Evolutionary conservation across 2,888 invertebrate species (phyloP), one percentile per base, ranked within the genome.

Genomic region (Drosophila neonasuta): DNA sequence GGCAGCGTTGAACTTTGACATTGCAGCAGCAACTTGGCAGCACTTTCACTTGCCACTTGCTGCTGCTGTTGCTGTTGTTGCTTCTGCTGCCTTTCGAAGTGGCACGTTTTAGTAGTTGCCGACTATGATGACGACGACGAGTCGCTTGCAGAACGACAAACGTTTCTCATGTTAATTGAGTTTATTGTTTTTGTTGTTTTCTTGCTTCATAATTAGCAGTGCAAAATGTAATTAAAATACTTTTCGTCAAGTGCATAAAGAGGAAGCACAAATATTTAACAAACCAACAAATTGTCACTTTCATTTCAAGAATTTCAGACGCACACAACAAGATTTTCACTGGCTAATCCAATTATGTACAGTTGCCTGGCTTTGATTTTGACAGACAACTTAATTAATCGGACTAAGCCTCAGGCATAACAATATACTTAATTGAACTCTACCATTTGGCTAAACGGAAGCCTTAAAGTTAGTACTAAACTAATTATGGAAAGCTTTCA

Each of bases 1-100:
- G 41, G 36, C 17, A 30, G 42, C 30, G 52, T 42, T 77, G 87
- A 86, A 77, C 81, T 85, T 78, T 81, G 86, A 81, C 86, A 72
- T 63, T 70, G 71, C 50, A 51, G 46, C 54, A 58, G 42, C 57
- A 55, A 51, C 50, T 45, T 20, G 48, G 80, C 71, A 58, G 69
- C 77, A 82, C 82, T 82, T 82, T 82, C 86, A 82, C 82, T 83
- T 71, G 71, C 49, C 52, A 54, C 57, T 24, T 24, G 24, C 24
- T 24, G 24, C 6, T 24, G 24, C 24, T 20, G 48, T 29, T 29
- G 15, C 15, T 17, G 17, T n/a, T 36, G 36, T 5, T 36, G 36
- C 36, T 36, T 11, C 6, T 8, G 55, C 58, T 59, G 74, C 63
- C 61, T 73, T 75, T 69, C 62, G 59, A 49, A 63, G 67, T 71